Percentiles rank a stretch among this genome's conserved stretches.
Evolutionary conservation across 2,113 vertebrate genomes (phyloP).

Genomic region (Chionodraco myersi): DNA sequence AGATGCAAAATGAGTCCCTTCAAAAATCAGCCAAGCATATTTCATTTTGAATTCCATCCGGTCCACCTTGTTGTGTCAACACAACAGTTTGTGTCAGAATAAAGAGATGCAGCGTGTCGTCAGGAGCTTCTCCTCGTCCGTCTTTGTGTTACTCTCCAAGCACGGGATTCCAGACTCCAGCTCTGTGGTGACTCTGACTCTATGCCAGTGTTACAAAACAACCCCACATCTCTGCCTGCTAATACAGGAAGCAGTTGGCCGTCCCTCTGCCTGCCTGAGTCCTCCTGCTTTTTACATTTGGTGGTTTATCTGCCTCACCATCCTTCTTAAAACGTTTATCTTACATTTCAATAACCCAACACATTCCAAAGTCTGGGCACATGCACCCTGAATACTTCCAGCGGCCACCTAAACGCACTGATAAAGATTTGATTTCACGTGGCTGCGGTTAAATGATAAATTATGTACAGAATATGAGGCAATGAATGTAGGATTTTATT

Average conservation of each 20-base stretch:
- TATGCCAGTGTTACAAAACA: background rate
- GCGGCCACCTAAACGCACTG: no score
- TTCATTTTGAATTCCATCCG: background rate
- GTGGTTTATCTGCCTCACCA: background rate
- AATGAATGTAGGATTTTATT: background rate
- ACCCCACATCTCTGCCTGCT: background rate
- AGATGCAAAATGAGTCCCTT: background rate
- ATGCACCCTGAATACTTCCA: background rate
- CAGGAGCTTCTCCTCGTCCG: background rate
- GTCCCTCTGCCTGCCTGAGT: background rate
- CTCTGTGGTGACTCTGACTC: slow-evolving; percentile 18
- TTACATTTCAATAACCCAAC: background rate
- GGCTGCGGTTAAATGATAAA: background rate
- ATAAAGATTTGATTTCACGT: background rate
- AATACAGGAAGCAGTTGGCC: background rate
- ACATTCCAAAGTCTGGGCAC: background rate
- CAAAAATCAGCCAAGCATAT: background rate
- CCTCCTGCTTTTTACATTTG: background rate
- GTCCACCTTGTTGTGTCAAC: background rate
- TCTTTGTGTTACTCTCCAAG: background rate
- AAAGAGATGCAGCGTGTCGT: background rate
- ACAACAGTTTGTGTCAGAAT: background rate
- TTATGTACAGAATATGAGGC: background rate
- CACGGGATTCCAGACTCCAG: slow-evolving; percentile 22
- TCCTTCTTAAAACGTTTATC: background rate